Conservation (phyloP, 1,140 invertebrate genomes). For the Andrena cerasifolii region DNA sequence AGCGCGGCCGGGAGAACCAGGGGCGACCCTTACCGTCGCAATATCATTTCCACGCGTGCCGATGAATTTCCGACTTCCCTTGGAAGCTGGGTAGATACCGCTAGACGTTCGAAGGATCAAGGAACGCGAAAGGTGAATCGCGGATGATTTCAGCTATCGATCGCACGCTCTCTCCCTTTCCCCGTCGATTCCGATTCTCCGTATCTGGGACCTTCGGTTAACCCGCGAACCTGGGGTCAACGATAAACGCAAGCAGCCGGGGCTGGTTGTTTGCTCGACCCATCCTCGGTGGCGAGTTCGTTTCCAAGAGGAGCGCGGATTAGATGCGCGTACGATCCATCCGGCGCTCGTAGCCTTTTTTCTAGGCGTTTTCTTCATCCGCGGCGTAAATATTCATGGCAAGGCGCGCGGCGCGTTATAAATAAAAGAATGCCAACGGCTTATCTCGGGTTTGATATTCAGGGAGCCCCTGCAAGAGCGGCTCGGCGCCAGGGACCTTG, state of each 20-base stretch:
- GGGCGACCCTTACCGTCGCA: no score
- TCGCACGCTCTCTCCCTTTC: neutral
- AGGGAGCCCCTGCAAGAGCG: no score
- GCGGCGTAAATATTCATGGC: conserved; percentile 16
- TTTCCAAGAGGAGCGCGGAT: neutral
- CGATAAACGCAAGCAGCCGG: neutral
- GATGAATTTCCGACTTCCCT: no score
- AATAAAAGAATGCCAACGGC: conserved; percentile 9
- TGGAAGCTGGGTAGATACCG: no score
- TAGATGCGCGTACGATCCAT: neutral
- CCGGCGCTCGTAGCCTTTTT: neutral
- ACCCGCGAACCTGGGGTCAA: conserved; percentile 1
- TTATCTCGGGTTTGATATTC: conserved; percentile 42
- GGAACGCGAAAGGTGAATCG: neutral
- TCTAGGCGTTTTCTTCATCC: neutral
- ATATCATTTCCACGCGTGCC: no score
- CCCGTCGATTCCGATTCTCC: conserved; percentile 17
- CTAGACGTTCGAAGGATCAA: no score
- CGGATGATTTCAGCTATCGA: neutral
- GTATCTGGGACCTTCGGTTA: conserved; percentile 19
- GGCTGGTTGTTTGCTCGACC: neutral
- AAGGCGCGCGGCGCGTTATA: neutral
- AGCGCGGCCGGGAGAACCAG: conserved; percentile 14
- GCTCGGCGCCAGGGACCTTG: conserved; percentile 5
- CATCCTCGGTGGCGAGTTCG: neutral